Base-by-base conservation (phyloP, 2,888 invertebrate genomes). In the Papilio demoleus region DNA sequence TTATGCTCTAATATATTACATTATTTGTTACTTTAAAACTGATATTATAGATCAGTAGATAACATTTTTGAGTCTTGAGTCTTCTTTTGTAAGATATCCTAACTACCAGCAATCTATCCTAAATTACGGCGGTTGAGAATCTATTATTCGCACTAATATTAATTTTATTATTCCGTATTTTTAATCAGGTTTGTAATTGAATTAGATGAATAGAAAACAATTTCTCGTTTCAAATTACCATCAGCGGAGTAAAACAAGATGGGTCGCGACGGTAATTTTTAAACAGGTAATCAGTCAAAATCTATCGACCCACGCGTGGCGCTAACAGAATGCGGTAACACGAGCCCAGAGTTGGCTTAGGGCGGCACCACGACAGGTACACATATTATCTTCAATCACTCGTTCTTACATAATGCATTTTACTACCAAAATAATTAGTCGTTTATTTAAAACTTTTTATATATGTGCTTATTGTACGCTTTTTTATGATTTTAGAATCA, bases 271-370 rank as follows among this genome's bases (percentile, higher is more conserved):
- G 85, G 88, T 90, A 87, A 87, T 88, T 87, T 81, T 87, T 87
- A 88, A 88, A 88, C 85, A 84, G 82, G 83, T 88, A 90, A 90
- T 90, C 90, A 88, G 89, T 90, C 90, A 90, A 86, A 87, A 88
- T 88, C 87, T 82, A 75, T 75, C 79, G 72, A 78, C 90, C 89
- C 85, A 89, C 90, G 87, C 88, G 76, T 80, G 86, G 87, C 88
- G 88, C 88, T 87, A 77, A 60, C 66, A 66, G 69, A 69, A 69
- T 69, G 69, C 60, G 42, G 69, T 61, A 69, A 69, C 65, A 53
- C 69, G 61, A 69, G 69, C 53, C 50, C 42, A 17, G 42, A 4
- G 42, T 4, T 4, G 42, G 42, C 17, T 22, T 12, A 47, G 22
- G 9, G 22, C 47, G 40, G 22, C 31, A 53, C 31, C 42, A 8